Evolutionary conservation across 2,797 vertebrate species (phyloP), one percentile per base, ranked within the genome.

Genomic region (Anguilla marmorata): DNA sequence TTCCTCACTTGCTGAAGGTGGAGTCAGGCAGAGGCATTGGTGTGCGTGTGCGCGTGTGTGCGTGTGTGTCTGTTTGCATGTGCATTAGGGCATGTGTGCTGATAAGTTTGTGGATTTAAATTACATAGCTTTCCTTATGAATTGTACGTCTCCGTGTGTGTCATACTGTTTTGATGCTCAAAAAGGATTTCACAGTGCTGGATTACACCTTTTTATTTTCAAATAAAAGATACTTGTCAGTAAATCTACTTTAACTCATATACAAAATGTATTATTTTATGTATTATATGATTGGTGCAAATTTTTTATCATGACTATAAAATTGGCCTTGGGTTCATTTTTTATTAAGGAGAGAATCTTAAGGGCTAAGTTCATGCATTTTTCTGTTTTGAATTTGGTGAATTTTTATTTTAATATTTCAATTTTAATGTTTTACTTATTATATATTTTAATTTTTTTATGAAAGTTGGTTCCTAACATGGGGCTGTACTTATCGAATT

Each of bases 31-130:
- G 76, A 4, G 76, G 76, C 16, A 80, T 11, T 80, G 37, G 76
- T 50, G 84, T 88, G 30, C 72, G 86, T 21, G 33, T 85, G 84
- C 45, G 84, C 19, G 50, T 45, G 66, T 86, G 52, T 58, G 48
- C 52, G 30, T 83, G 76, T 85, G 83, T 58, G 50, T 54, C 27
- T 58, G 63, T 82, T 54, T 79, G 74, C 56, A 24, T 45, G 86
- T 41, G 19, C 82, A 1, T 41, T 33, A 69, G 72, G 84, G 48
- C 85, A 50, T 80, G 30, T 86, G 54, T 88, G 19, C 41, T 45
- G 30, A 5, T 82, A 19, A 60, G 21, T 50, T 33, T 87, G 21
- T 63, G 45, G 12, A 14, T 37, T 19, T 72, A 14, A 72, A 33
- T 30, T 45, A 45, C 16, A 79, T 45, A 1, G 33, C 16, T 79